These are phyloP conservation scores for Desmodus rotundus DNA, from an alignment of 2,113 vertebrate species.

Conservation along the genomic window DNA sequence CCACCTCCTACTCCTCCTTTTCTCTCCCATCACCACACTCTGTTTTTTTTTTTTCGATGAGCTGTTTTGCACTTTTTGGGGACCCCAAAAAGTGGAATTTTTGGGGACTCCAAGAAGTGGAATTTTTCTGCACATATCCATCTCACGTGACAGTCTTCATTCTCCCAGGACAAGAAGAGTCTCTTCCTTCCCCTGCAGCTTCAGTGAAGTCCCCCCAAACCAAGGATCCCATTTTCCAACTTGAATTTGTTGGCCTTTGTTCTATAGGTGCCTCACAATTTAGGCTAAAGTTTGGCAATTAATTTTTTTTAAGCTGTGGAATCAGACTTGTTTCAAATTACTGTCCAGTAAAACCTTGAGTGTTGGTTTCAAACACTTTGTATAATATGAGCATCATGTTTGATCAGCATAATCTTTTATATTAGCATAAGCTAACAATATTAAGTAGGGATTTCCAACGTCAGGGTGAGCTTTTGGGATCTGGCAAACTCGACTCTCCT, in stretches of 20 bases:
- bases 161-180: not conserved
- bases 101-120: no score
- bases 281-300: not conserved
- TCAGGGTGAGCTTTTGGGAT: not conserved
- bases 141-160: not conserved
- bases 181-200: not conserved
- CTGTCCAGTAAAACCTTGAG: not conserved
- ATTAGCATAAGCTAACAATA: not conserved
- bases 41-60: not conserved
- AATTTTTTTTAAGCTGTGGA: not conserved
- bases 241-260: not conserved
- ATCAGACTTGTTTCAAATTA: not conserved
- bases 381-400: not conserved
- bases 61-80: not conserved
- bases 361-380: not conserved
- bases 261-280: not conserved
- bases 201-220: not conserved
- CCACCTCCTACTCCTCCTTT: no score
- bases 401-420: not conserved
- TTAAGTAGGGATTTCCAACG: not conserved
- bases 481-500: constrained; percentile 5
- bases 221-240: not conserved
- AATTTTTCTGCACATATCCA: not conserved
- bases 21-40: no score
- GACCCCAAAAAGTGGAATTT: no score